Percentiles rank a stretch among this genome's conserved stretches.
phyloP scores from a whole-genome alignment of 2,888 invertebrate genomes.

The Eupithecia subumbrata region DNA sequence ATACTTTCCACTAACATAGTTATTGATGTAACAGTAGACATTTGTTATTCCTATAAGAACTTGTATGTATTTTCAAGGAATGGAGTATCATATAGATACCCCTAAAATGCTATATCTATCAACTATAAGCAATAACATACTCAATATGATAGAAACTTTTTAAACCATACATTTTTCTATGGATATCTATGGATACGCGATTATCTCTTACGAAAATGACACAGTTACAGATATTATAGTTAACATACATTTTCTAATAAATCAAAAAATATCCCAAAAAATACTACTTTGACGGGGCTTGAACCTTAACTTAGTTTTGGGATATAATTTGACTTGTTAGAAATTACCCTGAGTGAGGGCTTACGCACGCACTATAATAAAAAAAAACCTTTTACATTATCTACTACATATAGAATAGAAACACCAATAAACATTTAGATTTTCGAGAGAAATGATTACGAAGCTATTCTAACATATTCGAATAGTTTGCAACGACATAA shows the following conservation, averaged over 20 bases:
- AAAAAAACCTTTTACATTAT: too few relatives aligned
- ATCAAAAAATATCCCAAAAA: too few relatives aligned
- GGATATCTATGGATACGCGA: background rate
- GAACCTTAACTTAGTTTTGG: too few relatives aligned
- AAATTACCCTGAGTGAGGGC: too few relatives aligned
- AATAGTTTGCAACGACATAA: background rate
- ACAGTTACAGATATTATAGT: background rate
- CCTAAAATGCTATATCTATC: background rate
- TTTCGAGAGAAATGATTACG: too few relatives aligned
- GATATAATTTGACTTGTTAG: too few relatives aligned
- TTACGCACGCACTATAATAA: too few relatives aligned
- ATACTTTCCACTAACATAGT: background rate
- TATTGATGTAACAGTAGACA: background rate
- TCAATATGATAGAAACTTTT: background rate
- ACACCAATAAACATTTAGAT: background rate
- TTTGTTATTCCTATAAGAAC: background rate
- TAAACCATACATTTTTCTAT: background rate
- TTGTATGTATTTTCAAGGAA: background rate
- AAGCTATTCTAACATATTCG: background rate
- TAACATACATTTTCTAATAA: background rate
- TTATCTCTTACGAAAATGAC: background rate
- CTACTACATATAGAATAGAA: too few relatives aligned
- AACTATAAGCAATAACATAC: background rate
- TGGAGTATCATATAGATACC: background rate
- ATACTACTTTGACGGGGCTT: too few relatives aligned